These are phyloP conservation scores for Brachyalestes nurse DNA, from an alignment of 2,797 vertebrate genomes.

Conservation along the genomic window DNA sequence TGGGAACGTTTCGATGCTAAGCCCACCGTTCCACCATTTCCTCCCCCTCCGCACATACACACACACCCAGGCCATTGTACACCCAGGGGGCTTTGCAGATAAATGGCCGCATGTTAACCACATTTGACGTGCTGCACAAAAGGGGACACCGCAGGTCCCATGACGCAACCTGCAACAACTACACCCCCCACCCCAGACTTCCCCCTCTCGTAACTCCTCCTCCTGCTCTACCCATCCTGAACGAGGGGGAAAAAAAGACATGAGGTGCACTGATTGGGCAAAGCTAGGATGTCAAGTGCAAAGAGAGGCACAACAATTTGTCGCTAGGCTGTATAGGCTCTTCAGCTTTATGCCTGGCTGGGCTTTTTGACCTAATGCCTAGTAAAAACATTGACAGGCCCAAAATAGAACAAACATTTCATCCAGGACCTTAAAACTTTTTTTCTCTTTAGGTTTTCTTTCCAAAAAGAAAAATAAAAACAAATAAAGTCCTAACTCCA, in stretches of 20 bases:
- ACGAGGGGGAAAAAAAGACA: slow-evolving; percentile 67
- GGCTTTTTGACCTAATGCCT: slow-evolving; percentile 68
- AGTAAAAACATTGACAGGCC: slow-evolving; percentile 34
- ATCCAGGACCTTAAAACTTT: neutral
- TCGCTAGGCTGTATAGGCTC: slow-evolving; percentile 81
- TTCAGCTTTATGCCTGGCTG: slow-evolving; percentile 69
- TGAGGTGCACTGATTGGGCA: slow-evolving; percentile 83
- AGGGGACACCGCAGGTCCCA: slow-evolving; percentile 92
- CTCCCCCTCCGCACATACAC: slow-evolving; percentile 59
- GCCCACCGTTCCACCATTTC: slow-evolving; percentile 64
- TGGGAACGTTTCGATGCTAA: slow-evolving; percentile 64
- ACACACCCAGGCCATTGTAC: slow-evolving; percentile 79
- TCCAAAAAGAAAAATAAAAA: neutral
- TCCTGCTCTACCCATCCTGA: slow-evolving; percentile 53
- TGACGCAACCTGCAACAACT: slow-evolving; percentile 79
- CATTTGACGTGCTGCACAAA: slow-evolving; percentile 94
- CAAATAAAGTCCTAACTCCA: neutral
- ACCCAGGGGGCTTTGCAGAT: slow-evolving; percentile 82
- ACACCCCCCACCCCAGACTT: slow-evolving; percentile 36
- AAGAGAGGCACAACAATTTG: slow-evolving; percentile 85
- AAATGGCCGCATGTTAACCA: slow-evolving; percentile 93
- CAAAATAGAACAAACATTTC: slow-evolving; percentile 15
- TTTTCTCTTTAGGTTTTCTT: neutral
- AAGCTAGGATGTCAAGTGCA: slow-evolving; percentile 78
- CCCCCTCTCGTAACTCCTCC: slow-evolving; percentile 59